Evolutionary conservation across 1,140 invertebrate genomes (phyloP), one percentile per base, ranked within the genome.

Genomic region (Mactra quadrangularis): DNA sequence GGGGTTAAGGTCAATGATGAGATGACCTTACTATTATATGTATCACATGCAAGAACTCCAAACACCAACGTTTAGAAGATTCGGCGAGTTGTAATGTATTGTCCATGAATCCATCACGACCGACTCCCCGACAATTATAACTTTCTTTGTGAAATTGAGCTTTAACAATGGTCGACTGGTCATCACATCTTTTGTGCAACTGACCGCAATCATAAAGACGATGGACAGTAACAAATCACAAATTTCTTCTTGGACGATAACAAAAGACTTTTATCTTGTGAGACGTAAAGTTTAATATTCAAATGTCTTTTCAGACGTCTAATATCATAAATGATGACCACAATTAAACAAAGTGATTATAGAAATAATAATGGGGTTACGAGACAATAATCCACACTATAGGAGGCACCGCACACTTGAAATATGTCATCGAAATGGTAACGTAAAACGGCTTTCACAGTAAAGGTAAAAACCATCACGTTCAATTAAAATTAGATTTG

Each of bases 401-500:
- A 35, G 35, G 53, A 68, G 77, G 53, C 64, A 38, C 47, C 31
- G 77, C 77, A 81, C 77, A 81, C 77, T 81, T 62, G 66, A 70
- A 50, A 38, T 19, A 55, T 81, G 77, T 81, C 77, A 70, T 55
- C 52, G 47, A 57, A 31, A 81, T 31, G 47, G 77, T 70, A 68
- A 81, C 62, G 77, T 70, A 33, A 79, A 81, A 81, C 60, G 68
- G 66, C 62, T 81, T 81, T 81, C 62, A 60, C 53, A 75, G 62
- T 66, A 57, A 71, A 81, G 53, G 77, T 81, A 81, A 81, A 81
- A 81, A 29, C 66, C 77, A 81, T 71, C 64, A 66, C 71, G 77
- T 81, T 81, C 77, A 81, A 81, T 81, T 81, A 81, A 81, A 81
- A 71, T 81, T 81, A 81, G 77, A 70, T 71, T 81, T 81, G 77